Percentiles rank a stretch among this genome's conserved stretches.
phyloP scores from a whole-genome alignment of 2,888 invertebrate genomes.

The Litoditis marina region DNA sequence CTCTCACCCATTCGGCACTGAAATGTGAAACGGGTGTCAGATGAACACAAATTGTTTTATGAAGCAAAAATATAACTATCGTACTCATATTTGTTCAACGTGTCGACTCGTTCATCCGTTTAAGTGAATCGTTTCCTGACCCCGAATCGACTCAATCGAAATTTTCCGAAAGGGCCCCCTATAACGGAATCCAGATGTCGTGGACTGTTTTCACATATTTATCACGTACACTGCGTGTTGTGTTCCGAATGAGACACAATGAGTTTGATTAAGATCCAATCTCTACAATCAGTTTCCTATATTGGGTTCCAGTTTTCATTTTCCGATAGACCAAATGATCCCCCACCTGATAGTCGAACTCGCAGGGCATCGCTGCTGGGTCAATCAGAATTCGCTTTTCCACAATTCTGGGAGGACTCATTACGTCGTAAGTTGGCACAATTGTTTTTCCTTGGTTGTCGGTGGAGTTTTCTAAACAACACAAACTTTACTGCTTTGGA shows the following conservation, averaged over 20 bases:
- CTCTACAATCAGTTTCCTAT: neutral
- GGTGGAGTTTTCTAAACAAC: no score
- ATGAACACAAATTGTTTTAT: no score
- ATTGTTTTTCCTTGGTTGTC: slow-evolving; percentile 1
- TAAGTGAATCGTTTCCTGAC: no score
- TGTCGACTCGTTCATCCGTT: no score
- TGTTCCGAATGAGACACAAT: neutral
- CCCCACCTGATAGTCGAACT: slow-evolving; percentile 39
- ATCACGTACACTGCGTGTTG: neutral
- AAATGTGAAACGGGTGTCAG: no score
- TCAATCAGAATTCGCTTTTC: slow-evolving; percentile 20
- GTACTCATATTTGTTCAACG: no score
- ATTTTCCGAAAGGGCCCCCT: neutral
- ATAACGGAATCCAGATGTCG: neutral
- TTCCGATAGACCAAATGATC: neutral
- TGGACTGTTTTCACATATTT: no score
- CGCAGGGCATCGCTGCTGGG: slow-evolving; percentile 35
- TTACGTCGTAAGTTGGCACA: slow-evolving; percentile 15
- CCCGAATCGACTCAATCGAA: no score
- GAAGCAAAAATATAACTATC: no score
- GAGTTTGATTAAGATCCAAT: neutral
- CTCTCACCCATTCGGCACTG: slow-evolving; percentile 46
- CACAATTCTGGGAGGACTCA: neutral
- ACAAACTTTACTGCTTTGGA: no score
- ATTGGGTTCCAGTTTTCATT: neutral